Evolutionary conservation across 2,113 vertebrate species (phyloP).

Genomic region (Procavia capensis): DNA sequence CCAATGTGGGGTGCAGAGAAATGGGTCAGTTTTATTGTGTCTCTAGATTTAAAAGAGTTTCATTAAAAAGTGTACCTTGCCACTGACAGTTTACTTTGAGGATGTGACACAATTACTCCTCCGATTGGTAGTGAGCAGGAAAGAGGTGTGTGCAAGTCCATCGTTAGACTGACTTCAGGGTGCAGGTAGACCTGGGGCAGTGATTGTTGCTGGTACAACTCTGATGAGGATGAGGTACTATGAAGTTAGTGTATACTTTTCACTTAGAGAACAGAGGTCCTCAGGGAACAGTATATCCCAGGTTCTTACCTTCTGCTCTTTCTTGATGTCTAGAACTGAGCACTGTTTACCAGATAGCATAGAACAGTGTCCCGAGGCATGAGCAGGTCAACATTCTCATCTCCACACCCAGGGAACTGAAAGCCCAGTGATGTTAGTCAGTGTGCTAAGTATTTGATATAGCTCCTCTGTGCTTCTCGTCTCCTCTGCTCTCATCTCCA

Average conservation of each 20-base stretch:
- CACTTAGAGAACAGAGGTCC: neutral
- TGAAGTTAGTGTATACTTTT: conserved; percentile 14
- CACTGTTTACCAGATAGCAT: neutral
- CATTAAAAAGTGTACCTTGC: neutral
- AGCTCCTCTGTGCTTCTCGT: neutral
- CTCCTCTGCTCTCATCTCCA: neutral
- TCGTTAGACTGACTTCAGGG: neutral
- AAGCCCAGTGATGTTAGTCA: neutral
- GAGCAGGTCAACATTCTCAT: neutral
- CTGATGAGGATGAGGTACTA: neutral
- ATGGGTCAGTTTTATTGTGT: neutral
- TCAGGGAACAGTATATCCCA: neutral
- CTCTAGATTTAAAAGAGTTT: neutral
- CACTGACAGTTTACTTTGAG: neutral
- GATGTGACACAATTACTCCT: neutral
- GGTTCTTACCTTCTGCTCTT: neutral
- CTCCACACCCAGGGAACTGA: neutral
- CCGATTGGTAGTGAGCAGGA: neutral
- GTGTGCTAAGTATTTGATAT: neutral
- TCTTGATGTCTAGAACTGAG: neutral
- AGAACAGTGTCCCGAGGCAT: neutral
- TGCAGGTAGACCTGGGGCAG: neutral
- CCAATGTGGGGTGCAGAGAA: too few relatives aligned
- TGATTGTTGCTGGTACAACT: neutral
- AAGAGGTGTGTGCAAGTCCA: neutral